Base-by-base conservation (phyloP, 1,140 invertebrate species). In the Apocrypta bakeri region DNA sequence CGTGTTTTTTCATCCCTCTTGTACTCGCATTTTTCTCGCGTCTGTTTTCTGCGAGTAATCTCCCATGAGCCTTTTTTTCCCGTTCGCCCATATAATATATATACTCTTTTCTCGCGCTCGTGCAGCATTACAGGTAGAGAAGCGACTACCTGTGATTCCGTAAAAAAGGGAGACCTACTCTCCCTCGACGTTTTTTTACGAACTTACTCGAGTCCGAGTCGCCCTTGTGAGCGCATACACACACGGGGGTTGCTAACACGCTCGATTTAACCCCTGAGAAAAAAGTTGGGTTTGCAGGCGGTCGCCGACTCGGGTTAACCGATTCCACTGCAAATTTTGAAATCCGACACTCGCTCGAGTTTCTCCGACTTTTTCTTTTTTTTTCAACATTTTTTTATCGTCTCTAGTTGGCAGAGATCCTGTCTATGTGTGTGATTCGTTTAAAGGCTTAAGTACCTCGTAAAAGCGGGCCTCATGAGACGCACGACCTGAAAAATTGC, bases 211-310 rank as follows among this genome's bases (percentile, higher is more conserved):
- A 25, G 64, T 87, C 69, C 25, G 31, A 68, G 84, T 25, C 56
- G 77, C 69, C 24, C 69, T 25, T 74, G 69, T 64, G 71, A 81
- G 84, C 83, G 71, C 83, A 83, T 82, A 85, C 85, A 84, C 82
- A 8, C 61, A 56, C 56, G 68, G 66, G 84, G 81, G 80, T 84
- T 84, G 82, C 24, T 71, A 76, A 82, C 87, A 92, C 88, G 90
- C 89, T 92, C 91, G 91, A 92, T 91, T 92, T 92, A 92, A 92
- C 89, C 90, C 90, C 89, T 91, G 91, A 91, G 91, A 92, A 92
- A 91, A 91, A 90, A 90, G 86, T 74, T 37, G 61, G 40, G 42
- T 37, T 37, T 27, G 74, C 33, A 29, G 56, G 33, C 83, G 66
- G 68, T 79, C 84, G 82, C 83, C 86, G 86, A 85, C 77, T 86